Evolutionary conservation across 2,797 vertebrate species (phyloP).

Genomic region (Babyrousa celebensis): DNA sequence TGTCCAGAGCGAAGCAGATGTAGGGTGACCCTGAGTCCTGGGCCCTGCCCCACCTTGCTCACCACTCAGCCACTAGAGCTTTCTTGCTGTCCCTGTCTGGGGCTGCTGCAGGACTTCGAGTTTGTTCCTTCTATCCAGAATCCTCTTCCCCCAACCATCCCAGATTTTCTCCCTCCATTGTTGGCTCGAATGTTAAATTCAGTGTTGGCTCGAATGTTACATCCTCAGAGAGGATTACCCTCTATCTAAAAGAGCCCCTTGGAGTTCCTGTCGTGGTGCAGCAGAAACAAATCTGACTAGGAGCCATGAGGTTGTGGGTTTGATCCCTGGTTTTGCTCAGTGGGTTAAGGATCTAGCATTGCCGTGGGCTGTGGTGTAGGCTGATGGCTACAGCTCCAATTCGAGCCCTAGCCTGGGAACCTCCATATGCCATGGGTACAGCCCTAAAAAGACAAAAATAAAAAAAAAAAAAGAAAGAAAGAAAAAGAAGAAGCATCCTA

Average conservation of each 20-base stretch:
- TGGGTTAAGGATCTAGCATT: no score
- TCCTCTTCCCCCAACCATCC: background rate
- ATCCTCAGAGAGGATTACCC: background rate
- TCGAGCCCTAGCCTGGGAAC: no score
- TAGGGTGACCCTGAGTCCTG: background rate
- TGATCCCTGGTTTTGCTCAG: no score
- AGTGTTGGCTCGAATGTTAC: background rate
- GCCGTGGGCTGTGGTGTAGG: no score
- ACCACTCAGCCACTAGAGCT: background rate
- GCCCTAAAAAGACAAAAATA: no score
- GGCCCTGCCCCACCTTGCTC: background rate
- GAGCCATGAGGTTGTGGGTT: no score
- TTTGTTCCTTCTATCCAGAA: background rate
- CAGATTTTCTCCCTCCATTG: background rate
- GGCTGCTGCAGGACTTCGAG: background rate
- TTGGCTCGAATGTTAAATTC: conserved; percentile 1
- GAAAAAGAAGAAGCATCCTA: background rate
- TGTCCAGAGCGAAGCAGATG: no score
- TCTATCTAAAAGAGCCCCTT: background rate
- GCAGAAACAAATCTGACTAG: no score
- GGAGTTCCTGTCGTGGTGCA: no score
- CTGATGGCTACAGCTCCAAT: no score
- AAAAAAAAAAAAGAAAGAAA: background rate
- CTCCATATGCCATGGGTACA: no score
- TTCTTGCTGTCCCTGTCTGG: background rate